Evolutionary conservation across 2,888 invertebrate species (phyloP).

Genomic region (Aethes cnicana): DNA sequence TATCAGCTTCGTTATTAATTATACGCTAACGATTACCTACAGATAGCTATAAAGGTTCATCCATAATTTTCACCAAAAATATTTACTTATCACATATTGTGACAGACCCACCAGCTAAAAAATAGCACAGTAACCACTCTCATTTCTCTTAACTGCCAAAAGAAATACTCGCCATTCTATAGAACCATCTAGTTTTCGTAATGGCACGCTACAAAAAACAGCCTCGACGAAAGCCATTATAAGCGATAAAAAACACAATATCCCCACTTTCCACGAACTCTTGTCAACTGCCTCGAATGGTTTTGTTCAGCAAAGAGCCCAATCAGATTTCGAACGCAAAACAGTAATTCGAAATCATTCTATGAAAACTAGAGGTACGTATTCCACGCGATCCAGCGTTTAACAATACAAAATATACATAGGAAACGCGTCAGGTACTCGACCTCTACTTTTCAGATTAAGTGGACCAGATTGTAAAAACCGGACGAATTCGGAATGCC

Average conservation of each 20-base stretch:
- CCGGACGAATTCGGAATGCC: conserved; percentile 23
- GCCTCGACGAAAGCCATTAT: conserved; percentile 8
- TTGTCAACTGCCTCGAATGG: conserved; percentile 20
- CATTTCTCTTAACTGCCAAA: no score
- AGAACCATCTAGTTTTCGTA: not conserved
- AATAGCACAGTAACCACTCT: not conserved
- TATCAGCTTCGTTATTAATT: no score
- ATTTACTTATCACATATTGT: no score
- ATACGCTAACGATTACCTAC: no score
- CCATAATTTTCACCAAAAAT: no score
- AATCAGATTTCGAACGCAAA: conserved; percentile 30
- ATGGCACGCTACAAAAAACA: not conserved
- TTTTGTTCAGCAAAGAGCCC: conserved; percentile 19
- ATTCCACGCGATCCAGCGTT: conserved; percentile 26
- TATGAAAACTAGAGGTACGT: conserved; percentile 14
- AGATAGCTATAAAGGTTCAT: no score
- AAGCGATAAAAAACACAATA: conserved; percentile 7
- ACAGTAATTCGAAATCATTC: conserved; percentile 28
- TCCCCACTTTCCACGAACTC: conserved; percentile 9
- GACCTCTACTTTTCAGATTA: conserved; percentile 19
- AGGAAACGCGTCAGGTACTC: conserved; percentile 12
- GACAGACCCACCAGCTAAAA: no score
- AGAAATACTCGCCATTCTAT: not conserved
- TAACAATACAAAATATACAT: conserved; percentile 28
- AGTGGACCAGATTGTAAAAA: conserved; percentile 27